These are phyloP conservation scores for Argyrosomus japonicus DNA, from an alignment of 2,113 vertebrate genomes.

Conservation along the genomic window DNA sequence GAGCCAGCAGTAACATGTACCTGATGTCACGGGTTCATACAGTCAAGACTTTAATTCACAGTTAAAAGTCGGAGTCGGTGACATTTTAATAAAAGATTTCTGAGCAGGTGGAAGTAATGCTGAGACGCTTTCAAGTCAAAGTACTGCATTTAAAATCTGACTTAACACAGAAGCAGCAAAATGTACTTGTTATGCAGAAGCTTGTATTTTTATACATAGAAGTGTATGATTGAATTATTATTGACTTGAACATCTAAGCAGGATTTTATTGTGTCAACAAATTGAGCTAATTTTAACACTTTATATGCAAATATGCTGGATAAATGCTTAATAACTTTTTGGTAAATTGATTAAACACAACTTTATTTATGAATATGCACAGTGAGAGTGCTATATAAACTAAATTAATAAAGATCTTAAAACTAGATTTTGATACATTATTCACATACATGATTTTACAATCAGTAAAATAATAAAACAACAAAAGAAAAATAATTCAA, in stretches of 20 bases:
- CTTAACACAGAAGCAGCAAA: background rate
- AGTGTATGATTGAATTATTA: background rate
- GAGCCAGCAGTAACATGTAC: constrained; percentile 23
- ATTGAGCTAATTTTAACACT: background rate
- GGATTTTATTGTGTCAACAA: background rate
- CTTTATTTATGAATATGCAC: background rate
- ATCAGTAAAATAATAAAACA: too few relatives aligned
- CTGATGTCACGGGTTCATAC: constrained; percentile 33
- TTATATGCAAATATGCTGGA: background rate
- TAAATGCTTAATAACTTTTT: background rate
- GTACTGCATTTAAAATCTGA: background rate
- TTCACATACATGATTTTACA: too few relatives aligned
- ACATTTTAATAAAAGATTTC: constrained; percentile 38
- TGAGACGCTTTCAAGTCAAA: background rate
- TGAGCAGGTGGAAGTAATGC: background rate
- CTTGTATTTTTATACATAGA: background rate
- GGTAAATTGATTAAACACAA: background rate
- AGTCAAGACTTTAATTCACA: constrained; percentile 39
- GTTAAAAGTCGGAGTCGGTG: constrained; percentile 32
- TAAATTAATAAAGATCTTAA: background rate
- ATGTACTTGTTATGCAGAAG: background rate
- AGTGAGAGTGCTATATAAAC: background rate
- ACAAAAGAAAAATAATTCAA: too few relatives aligned
- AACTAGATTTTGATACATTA: background rate
- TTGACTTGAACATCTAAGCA: background rate